These are phyloP conservation scores for Aphaenogaster floridana DNA, from an alignment of 1,140 invertebrate species.

Conservation along the genomic window DNA sequence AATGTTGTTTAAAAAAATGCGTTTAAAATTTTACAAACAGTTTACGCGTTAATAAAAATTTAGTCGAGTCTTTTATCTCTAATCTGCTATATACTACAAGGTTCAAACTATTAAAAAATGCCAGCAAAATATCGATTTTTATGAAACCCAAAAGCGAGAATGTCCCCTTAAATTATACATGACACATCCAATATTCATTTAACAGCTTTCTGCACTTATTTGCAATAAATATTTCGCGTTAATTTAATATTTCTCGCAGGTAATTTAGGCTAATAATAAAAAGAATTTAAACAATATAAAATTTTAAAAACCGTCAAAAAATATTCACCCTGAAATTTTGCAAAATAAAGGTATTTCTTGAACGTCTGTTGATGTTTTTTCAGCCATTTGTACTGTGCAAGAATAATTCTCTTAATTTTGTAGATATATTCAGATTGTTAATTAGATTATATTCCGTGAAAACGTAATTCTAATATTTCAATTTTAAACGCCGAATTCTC, in stretches of 20 bases:
- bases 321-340: not conserved
- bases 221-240: not conserved
- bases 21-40: no score
- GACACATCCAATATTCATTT: not conserved
- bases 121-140: no score
- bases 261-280: not conserved
- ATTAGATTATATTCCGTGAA: not conserved
- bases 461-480: not conserved
- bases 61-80: no score
- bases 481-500: not conserved
- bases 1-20: no score
- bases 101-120: no score
- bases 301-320: slow-evolving; percentile 9
- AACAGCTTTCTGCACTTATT: not conserved
- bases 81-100: no score
- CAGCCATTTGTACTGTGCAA: not conserved
- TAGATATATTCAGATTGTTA: not conserved
- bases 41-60: no score
- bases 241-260: not conserved
- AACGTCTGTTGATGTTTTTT: not conserved
- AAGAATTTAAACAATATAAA: not conserved
- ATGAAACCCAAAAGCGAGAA: no score
- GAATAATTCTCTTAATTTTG: not conserved
- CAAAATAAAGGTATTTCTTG: not conserved
- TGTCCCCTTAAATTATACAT: not conserved